Evolutionary conservation across 2,113 vertebrate genomes (phyloP).

Genomic region (Gymnogyps californianus): DNA sequence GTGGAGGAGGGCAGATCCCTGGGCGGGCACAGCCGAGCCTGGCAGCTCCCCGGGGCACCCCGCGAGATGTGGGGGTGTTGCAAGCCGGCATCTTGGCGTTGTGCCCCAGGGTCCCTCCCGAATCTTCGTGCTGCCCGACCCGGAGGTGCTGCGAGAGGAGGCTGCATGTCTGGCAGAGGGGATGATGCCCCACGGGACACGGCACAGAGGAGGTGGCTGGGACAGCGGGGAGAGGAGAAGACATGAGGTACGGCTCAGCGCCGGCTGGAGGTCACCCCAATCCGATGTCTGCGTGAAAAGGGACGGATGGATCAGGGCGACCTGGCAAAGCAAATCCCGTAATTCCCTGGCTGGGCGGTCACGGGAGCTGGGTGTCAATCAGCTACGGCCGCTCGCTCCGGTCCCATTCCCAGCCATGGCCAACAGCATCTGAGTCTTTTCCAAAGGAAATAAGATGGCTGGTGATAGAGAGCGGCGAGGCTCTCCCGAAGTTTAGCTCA

Average conservation of each 20-base stretch:
- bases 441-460: background rate
- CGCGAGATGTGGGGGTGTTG: background rate
- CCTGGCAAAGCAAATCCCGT: background rate
- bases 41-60: background rate
- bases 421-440: background rate
- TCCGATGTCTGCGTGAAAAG: accelerated
- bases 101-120: background rate
- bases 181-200: background rate
- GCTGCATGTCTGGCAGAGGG: background rate
- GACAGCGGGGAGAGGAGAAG: background rate
- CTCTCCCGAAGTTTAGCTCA: background rate
- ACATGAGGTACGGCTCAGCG: accelerated
- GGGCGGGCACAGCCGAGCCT: background rate
- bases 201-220: background rate
- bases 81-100: accelerated
- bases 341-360: accelerated
- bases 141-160: background rate
- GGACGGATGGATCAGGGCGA: background rate
- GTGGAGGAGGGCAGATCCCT: background rate
- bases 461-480: background rate
- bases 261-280: background rate
- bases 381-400: accelerated
- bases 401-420: background rate
- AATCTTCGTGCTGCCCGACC: accelerated
- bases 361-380: background rate